phyloP scores from a whole-genome alignment of 30 jellyfish, hydroid and myxozoan species.

The Cassiopea xamachana region DNA sequence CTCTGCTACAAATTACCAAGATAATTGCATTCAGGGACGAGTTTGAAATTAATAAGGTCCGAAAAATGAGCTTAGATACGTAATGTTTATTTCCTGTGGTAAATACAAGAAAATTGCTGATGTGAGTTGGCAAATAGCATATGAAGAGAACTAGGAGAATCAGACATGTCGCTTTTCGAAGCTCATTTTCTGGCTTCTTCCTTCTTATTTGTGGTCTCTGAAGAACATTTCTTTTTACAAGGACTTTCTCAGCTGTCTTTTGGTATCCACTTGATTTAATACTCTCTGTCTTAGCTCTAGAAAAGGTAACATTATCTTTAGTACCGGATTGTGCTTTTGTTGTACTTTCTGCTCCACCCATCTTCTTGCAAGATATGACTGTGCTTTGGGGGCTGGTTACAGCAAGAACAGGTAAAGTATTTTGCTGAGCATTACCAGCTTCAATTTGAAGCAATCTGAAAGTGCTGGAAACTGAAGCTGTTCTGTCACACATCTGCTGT shows the following conservation, averaged over 20 bases:
- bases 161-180: background rate
- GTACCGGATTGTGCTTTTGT: background rate
- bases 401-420: no score
- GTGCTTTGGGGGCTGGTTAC: no score
- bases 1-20: background rate
- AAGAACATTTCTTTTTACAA: no score
- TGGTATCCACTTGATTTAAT: background rate
- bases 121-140: background rate
- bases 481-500: no score
- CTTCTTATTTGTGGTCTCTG: background rate
- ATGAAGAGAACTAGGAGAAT: background rate
- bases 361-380: no score
- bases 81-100: background rate
- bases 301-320: no score
- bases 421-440: background rate
- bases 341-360: background rate
- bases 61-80: background rate
- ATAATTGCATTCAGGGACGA: constrained; percentile 7
- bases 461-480: no score
- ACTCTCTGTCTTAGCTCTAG: no score
- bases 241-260: background rate
- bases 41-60: background rate
- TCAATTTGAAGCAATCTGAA: no score
- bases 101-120: background rate
- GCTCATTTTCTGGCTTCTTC: background rate